Evolutionary conservation across 2,113 vertebrate species (phyloP), one percentile per base, ranked within the genome.

Genomic region (Leucoraja erinaceus): DNA sequence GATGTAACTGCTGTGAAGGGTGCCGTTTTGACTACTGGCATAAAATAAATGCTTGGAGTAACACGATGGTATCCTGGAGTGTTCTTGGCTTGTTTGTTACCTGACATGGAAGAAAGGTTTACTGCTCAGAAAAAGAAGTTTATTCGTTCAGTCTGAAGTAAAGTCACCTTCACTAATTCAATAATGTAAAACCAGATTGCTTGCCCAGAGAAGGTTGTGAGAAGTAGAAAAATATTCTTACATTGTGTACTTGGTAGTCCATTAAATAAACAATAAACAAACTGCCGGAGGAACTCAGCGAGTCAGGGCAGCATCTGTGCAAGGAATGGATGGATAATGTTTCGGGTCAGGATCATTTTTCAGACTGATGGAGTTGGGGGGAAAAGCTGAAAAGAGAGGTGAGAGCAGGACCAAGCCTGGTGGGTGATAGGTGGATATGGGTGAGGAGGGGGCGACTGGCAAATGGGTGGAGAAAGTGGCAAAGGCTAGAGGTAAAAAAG

Each of bases 81-180:
- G 83, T 88, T 88, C 59, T n/a, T 20, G 83, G 28, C 83, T 18
- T 88, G 59, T 66, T 25, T 66, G 12, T 88, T 63, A 66, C n/a
- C 61, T 88, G 28, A 88, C 28, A 88, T 88, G 83, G 28, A 88
- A 72, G 59, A 63, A 88, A 59, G 63, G 59, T 88, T 63, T 66
- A 88, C 11, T 66, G n/a, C 59, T n/a, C 83, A 31, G 59, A 33
- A n/a, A 59, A 88, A 28, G 11, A 66, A 66, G 83, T 63, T 88
- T 47, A 47, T 47, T 47, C 28, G 63, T 88, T 63, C 14, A 31
- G 6, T 18, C 83, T 63, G 81, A 86, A 86, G 28, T 86, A 66
- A 59, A 63, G 59, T n/a, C 54, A 61, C 56, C 83, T 88, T 88
- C 59, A 63, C 59, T n/a, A 66, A 28, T 31, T 88, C 28, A 88